Percentiles rank a stretch among this genome's conserved stretches.
Conservation (phyloP, 2,113 vertebrate genomes). For the Pterophyllum scalare region DNA sequence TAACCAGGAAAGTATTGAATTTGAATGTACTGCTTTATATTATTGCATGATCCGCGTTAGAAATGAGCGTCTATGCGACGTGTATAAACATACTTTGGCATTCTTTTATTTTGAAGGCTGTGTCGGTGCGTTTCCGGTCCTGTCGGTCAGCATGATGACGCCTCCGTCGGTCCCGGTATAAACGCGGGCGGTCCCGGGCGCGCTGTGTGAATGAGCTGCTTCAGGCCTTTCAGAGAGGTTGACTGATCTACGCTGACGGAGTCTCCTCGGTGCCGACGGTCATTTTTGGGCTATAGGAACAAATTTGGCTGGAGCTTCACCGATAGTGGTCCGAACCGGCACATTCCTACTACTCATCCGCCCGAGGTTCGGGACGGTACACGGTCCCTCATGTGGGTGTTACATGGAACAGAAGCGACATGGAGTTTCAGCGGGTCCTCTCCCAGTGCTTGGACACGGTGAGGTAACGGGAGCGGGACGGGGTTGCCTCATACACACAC, state of each 20-base stretch:
- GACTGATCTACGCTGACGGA: not conserved
- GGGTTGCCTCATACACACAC: not conserved
- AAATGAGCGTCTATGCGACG: too few species aligned
- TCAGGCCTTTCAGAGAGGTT: not conserved
- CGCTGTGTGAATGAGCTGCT: not conserved
- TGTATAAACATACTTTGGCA: too few species aligned
- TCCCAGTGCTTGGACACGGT: conserved; percentile 29
- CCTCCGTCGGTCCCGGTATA: conserved; percentile 27
- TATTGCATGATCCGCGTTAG: too few species aligned
- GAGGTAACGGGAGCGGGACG: conserved; percentile 46
- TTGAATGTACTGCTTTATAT: too few species aligned
- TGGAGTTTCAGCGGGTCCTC: conserved; percentile 33
- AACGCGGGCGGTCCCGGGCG: not conserved
- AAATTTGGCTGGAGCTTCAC: not conserved
- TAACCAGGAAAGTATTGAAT: too few species aligned
- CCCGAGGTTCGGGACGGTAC: not conserved
- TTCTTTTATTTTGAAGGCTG: conserved; percentile 41
- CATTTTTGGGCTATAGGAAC: not conserved
- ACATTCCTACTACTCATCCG: not conserved
- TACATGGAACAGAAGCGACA: not conserved
- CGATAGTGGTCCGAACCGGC: not conserved
- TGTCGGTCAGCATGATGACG: conserved; percentile 29
- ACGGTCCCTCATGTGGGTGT: not conserved
- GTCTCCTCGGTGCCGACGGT: not conserved
- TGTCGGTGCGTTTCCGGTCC: not conserved